A percentile compares a stretch with the other conserved stretches of the same genome.
These are phyloP conservation scores for Masnerella sp. DNA, from an alignment of 2,888 invertebrate species.

Conservation along the genomic window DNA sequence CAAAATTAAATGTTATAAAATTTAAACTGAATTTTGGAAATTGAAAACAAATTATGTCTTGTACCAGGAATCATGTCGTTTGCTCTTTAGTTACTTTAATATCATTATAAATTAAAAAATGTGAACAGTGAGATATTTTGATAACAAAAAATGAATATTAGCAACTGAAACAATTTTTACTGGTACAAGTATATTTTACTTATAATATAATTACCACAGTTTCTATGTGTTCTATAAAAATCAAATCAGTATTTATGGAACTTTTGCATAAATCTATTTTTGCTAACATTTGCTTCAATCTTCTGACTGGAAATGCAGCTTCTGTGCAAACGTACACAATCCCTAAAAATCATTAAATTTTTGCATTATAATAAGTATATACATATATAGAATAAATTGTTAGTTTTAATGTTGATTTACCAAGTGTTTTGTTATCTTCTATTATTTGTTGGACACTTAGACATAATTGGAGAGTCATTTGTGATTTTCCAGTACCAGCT, in stretches of 20 bases:
- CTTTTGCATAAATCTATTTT: conserved; percentile 71
- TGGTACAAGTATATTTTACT: no score
- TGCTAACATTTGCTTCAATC: conserved; percentile 81
- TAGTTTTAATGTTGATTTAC: conserved; percentile 65
- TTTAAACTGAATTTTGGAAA: not conserved
- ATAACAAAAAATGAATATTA: no score
- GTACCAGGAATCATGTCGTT: no score
- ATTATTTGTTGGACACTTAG: conserved; percentile 82
- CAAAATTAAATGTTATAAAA: conserved; percentile 52
- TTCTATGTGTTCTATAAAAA: conserved; percentile 83
- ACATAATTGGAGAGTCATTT: conserved; percentile 85
- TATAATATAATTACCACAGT: conserved; percentile 70
- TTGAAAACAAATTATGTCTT: no score
- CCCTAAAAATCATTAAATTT: conserved; percentile 40
- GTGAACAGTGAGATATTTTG: no score
- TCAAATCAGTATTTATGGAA: conserved; percentile 79
- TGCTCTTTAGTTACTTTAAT: no score
- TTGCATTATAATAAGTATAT: no score
- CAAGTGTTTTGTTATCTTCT: conserved; percentile 80
- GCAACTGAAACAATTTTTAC: no score
- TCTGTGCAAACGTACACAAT: conserved; percentile 89
- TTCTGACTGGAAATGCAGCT: conserved; percentile 85
- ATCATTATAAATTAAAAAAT: no score
- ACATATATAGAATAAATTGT: conserved; percentile 2
- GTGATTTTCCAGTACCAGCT: conserved; percentile 90